Conservation (phyloP, 1,140 invertebrate species). For the Leptinotarsa texana region DNA sequence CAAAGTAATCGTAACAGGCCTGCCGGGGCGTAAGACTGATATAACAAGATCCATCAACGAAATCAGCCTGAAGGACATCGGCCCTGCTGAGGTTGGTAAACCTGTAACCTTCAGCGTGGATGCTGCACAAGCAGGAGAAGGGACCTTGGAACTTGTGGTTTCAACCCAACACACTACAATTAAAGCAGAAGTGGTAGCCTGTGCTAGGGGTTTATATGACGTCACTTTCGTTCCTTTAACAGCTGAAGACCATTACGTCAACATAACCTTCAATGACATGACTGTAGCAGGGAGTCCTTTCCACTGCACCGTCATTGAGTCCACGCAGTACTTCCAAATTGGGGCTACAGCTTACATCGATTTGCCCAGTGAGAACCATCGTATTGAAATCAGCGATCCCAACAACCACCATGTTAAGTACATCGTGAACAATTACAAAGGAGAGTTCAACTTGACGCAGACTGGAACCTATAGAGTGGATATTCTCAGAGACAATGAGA, state of each 20-base stretch:
- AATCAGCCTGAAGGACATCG: conserved; percentile 60
- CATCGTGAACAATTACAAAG: conserved; percentile 49
- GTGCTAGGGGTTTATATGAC: conserved; percentile 90
- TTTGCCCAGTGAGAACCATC: conserved; percentile 53
- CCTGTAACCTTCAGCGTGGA: conserved; percentile 92
- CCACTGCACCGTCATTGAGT: conserved; percentile 64
- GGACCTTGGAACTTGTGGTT: conserved; percentile 92
- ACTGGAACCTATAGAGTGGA: conserved; percentile 52
- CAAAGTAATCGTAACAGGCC: conserved; percentile 79
- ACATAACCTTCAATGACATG: conserved; percentile 96
- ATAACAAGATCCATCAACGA: conserved; percentile 58
- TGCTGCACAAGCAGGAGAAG: conserved; percentile 93
- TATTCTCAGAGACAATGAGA: conserved; percentile 45
- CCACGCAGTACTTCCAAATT: conserved; percentile 58
- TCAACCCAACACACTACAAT: conserved; percentile 87
- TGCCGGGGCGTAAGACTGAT: conserved; percentile 58
- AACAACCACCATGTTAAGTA: conserved; percentile 54
- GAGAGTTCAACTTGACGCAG: conserved; percentile 51
- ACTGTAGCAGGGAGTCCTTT: conserved; percentile 90
- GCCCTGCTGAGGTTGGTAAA: conserved; percentile 73
- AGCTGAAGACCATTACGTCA: conserved; percentile 87
- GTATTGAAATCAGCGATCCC: conserved; percentile 52
- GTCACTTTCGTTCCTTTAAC: conserved; percentile 95
- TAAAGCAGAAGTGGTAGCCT: conserved; percentile 81
- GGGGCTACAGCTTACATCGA: conserved; percentile 61